These are phyloP conservation scores for Phasianus colchicus DNA, from an alignment of 2,113 vertebrate species.

Conservation along the genomic window DNA sequence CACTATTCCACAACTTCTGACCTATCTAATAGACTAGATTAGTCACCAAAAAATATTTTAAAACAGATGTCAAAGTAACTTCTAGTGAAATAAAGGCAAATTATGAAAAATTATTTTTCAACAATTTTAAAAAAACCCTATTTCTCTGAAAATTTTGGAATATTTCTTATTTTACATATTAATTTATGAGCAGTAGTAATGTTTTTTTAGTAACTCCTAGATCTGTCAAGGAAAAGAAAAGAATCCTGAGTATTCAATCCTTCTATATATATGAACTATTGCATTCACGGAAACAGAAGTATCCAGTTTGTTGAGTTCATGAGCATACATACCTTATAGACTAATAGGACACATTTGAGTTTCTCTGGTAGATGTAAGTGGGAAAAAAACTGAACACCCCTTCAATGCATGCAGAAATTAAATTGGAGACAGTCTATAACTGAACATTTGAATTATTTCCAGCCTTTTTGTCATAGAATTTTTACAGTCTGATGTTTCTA, in stretches of 20 bases:
- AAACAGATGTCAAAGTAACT: background rate
- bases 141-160: background rate
- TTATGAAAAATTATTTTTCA: background rate
- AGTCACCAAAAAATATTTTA: background rate
- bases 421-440: slow-evolving; percentile 29
- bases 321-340: background rate
- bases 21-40: background rate
- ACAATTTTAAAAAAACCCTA: rapidly evolving
- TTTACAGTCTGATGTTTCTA: background rate
- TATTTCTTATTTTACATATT: background rate
- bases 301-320: slow-evolving; percentile 23
- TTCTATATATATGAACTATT: slow-evolving; percentile 10
- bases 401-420: slow-evolving; percentile 3
- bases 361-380: background rate
- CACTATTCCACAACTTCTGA: background rate
- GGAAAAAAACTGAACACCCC: background rate
- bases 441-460: slow-evolving; percentile 43
- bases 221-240: background rate
- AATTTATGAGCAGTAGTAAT: background rate
- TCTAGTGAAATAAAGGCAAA: background rate
- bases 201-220: background rate
- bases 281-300: slow-evolving; percentile 10
- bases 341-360: background rate
- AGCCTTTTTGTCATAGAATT: background rate
- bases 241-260: background rate